Conservation (phyloP, 2,797 vertebrate genomes). For the Sparidentex hasta region DNA sequence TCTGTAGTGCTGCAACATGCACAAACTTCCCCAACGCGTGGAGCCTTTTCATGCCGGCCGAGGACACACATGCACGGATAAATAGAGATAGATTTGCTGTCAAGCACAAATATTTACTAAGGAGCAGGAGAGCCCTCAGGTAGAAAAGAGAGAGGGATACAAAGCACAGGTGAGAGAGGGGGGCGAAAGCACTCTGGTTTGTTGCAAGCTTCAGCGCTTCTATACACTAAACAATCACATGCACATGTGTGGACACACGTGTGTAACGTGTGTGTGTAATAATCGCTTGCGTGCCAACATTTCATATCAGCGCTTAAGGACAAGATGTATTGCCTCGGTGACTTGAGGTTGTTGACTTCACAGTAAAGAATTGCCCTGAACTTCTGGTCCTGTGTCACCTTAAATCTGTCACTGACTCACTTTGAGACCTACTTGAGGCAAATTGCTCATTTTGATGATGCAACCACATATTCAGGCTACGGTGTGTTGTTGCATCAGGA, state of each 20-base stretch:
- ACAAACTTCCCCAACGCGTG: constrained; percentile 12
- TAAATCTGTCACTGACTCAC: constrained; percentile 54
- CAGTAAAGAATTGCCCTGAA: constrained; percentile 37
- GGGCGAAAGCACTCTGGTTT: constrained; percentile 25
- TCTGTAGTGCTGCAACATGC: constrained; percentile 46
- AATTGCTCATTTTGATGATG: constrained; percentile 44
- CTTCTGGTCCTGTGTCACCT: constrained; percentile 44
- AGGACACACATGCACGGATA: constrained; percentile 50
- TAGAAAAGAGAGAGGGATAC: constrained; percentile 35
- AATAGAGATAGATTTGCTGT: constrained; percentile 76
- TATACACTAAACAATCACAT: constrained; percentile 1
- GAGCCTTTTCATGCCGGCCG: constrained; percentile 21
- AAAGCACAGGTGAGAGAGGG: constrained; percentile 16
- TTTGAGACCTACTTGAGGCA: constrained; percentile 23
- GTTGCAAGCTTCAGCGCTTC: constrained; percentile 23
- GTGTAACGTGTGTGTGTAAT: constrained; percentile 2
- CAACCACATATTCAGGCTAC: constrained; percentile 1
- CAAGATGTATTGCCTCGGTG: constrained; percentile 41
- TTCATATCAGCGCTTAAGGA: constrained; percentile 27
- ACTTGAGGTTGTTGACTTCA: constrained; percentile 50
- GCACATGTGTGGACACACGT: not conserved
- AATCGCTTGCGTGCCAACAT: constrained; percentile 1
- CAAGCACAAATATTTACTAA: constrained; percentile 73
- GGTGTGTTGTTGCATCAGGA: constrained; percentile 1
- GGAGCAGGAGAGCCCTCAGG: constrained; percentile 50